These are phyloP conservation scores for Phoenoteleia sp. DNA, from an alignment of 2,888 invertebrate genomes.

Conservation along the genomic window DNA sequence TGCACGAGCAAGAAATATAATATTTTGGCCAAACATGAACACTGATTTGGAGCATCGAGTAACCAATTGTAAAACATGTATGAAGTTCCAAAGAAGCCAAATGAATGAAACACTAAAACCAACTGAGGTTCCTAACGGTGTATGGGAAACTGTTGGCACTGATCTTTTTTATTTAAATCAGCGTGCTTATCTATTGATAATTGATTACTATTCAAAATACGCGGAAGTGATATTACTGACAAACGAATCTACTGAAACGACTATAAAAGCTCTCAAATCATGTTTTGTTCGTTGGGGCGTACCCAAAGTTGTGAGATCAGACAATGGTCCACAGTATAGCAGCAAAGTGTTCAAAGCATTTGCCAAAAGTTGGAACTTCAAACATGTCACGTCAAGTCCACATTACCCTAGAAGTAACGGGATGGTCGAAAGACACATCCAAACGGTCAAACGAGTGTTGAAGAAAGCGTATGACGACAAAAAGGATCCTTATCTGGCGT, in stretches of 20 bases:
- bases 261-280: constrained; percentile 60
- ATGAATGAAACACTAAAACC: constrained; percentile 15
- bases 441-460: background rate
- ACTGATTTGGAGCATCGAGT: constrained; percentile 66
- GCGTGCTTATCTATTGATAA: constrained; percentile 27
- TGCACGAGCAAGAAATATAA: constrained; percentile 70
- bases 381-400: constrained; percentile 32
- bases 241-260: background rate
- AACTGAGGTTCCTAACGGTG: constrained; percentile 45
- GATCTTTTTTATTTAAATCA: constrained; percentile 59
- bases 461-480: no score
- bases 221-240: constrained; percentile 47
- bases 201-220: constrained; percentile 69
- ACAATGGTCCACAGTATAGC: constrained; percentile 59
- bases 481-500: no score
- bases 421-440: constrained; percentile 6
- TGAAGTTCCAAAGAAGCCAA: no score
- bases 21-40: constrained; percentile 77
- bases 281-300: constrained; percentile 71
- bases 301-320: constrained; percentile 69
- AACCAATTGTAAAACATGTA: constrained; percentile 25
- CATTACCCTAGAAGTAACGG: constrained; percentile 5
- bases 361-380: constrained; percentile 33
- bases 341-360: constrained; percentile 43
- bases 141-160: constrained; percentile 56